These are phyloP conservation scores for Tetramorium alpestre DNA, from an alignment of 1,140 invertebrate genomes.

Conservation along the genomic window DNA sequence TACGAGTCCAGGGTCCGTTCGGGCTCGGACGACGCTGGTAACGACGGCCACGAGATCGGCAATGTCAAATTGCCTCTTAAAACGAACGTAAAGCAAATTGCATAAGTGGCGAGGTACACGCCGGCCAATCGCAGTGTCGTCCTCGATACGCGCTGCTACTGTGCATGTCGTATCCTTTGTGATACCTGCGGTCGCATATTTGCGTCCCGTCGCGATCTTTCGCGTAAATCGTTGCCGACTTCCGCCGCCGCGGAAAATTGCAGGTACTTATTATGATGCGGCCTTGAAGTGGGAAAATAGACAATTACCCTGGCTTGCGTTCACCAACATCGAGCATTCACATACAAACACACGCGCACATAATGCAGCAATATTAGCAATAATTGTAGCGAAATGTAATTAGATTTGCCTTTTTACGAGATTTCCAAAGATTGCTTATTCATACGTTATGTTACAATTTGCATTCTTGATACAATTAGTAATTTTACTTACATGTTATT, in stretches of 20 bases:
- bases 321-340: neutral
- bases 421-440: neutral
- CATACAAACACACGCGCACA: too few relatives aligned
- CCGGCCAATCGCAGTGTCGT: slow-evolving; percentile 22
- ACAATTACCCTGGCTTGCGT: slow-evolving; percentile 20
- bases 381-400: slow-evolving; percentile 15
- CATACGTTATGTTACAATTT: neutral
- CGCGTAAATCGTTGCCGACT: slow-evolving; percentile 48
- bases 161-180: neutral
- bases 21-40: neutral
- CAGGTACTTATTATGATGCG: slow-evolving; percentile 13
- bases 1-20: slow-evolving; percentile 10
- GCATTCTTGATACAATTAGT: neutral
- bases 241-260: slow-evolving; percentile 53
- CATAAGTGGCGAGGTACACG: slow-evolving; percentile 50
- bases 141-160: slow-evolving; percentile 1
- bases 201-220: slow-evolving; percentile 16
- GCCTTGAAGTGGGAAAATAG: slow-evolving; percentile 26
- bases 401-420: neutral
- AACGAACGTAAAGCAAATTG: slow-evolving; percentile 68
- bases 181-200: slow-evolving; percentile 51
- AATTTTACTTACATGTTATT: neutral
- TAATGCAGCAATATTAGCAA: neutral
- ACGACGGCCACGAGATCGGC: slow-evolving; percentile 32
- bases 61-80: slow-evolving; percentile 53